Evolutionary conservation across 2,888 invertebrate species (phyloP).

Genomic region (Phlogophora meticulosa): DNA sequence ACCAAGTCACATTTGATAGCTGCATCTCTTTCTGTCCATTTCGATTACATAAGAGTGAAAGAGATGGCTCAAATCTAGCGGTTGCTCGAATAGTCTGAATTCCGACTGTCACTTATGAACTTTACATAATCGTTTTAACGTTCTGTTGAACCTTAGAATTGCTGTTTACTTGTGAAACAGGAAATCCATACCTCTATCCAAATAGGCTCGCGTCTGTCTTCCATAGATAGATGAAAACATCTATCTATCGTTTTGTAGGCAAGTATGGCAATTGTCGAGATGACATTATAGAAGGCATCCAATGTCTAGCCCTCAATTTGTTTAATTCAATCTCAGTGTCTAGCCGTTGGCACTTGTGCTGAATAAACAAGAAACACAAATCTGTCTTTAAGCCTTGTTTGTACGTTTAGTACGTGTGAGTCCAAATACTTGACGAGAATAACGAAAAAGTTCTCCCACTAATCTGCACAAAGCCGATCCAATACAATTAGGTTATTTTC

Average conservation of each 20-base stretch:
- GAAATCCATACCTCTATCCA: conserved; percentile 32
- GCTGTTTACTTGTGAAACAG: conserved; percentile 47
- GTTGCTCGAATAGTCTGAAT: conserved; percentile 58
- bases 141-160: conserved; percentile 53
- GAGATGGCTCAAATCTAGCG: conserved; percentile 43
- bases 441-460: not conserved
- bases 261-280: conserved; percentile 6
- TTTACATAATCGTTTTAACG: conserved; percentile 65
- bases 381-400: conserved; percentile 22
- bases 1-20: conserved; percentile 27
- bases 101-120: conserved; percentile 58
- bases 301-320: conserved; percentile 17
- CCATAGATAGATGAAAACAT: too few relatives aligned
- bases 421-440: conserved; percentile 27
- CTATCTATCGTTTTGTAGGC: not conserved
- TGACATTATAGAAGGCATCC: conserved; percentile 15
- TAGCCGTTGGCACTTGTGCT: conserved; percentile 35
- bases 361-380: conserved; percentile 36
- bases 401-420: conserved; percentile 8
- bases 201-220: conserved; percentile 20
- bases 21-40: conserved; percentile 36
- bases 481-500: conserved; percentile 9
- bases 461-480: conserved; percentile 15
- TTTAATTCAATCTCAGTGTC: conserved; percentile 39
- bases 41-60: conserved; percentile 22